phyloP scores from a whole-genome alignment of 2,113 vertebrate genomes.

The Pomatostomus ruficeps region DNA sequence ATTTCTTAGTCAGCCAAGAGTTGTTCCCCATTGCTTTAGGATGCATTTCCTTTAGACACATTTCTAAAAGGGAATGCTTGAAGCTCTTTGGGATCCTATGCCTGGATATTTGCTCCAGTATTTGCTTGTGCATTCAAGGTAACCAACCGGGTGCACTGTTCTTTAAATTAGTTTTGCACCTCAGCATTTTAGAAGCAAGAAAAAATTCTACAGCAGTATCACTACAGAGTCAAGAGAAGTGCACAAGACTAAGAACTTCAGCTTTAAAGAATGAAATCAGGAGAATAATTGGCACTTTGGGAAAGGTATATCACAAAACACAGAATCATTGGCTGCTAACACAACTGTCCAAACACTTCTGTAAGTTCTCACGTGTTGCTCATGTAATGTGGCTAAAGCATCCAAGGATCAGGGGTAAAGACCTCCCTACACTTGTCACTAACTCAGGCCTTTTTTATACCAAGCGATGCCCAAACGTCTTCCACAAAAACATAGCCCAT shows the following conservation, averaged over 20 bases:
- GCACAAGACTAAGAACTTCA: background rate
- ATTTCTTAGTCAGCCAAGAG: background rate
- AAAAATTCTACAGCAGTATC: background rate
- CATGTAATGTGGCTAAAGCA: background rate
- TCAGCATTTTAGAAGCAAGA: background rate
- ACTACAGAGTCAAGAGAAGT: background rate
- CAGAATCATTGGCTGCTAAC: background rate
- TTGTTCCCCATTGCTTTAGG: background rate
- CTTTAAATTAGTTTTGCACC: background rate
- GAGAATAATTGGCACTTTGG: background rate
- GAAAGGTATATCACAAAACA: background rate
- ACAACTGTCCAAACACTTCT: background rate
- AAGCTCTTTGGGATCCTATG: background rate
- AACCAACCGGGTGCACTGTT: background rate
- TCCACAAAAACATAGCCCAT: background rate
- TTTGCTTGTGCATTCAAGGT: background rate
- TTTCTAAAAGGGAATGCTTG: background rate
- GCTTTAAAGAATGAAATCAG: background rate
- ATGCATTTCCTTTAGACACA: background rate
- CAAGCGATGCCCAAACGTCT: background rate
- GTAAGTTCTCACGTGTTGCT: accelerated
- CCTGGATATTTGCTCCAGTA: background rate
- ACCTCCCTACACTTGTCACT: background rate
- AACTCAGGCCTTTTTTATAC: background rate
- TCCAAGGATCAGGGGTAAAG: background rate